Conservation (phyloP, 2,113 vertebrate species). For the Excalfactoria chinensis region DNA sequence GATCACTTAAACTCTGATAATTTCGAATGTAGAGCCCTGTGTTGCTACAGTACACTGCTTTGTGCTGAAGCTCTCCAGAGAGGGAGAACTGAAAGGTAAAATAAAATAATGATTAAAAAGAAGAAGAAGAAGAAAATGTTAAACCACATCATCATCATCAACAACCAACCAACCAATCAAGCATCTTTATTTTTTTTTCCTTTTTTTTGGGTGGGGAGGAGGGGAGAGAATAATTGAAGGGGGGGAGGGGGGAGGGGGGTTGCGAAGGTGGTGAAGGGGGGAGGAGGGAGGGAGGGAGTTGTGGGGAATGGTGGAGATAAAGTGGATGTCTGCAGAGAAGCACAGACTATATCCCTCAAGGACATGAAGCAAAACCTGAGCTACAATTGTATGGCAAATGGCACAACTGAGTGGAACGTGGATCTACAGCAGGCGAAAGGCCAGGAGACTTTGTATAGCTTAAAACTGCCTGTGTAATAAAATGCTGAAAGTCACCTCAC, state of each 20-base stretch:
- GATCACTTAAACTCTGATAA: not conserved
- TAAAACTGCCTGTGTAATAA: not conserved
- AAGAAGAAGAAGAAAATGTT: not conserved
- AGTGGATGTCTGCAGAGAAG: not conserved
- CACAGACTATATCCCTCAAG: not conserved
- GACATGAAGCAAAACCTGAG: not conserved
- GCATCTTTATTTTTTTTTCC: not conserved
- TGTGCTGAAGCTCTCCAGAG: not conserved
- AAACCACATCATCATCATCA: not conserved
- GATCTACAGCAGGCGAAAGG: not conserved
- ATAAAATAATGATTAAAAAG: not conserved
- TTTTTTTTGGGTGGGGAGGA: not conserved
- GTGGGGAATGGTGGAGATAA: not conserved
- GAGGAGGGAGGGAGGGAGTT: too few species aligned
- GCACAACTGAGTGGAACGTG: not conserved
- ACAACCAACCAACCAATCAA: not conserved
- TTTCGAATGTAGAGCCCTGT: not conserved
- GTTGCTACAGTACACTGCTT: not conserved
- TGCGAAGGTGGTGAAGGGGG: too few species aligned
- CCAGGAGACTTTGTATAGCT: not conserved
- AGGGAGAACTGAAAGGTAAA: not conserved
- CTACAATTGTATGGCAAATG: not conserved
- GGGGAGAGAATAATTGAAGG: too few species aligned
- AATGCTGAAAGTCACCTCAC: not conserved
- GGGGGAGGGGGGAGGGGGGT: too few species aligned